A percentile compares a stretch with the other conserved stretches of the same genome.
Conservation (phyloP, 2,113 vertebrate species). For the Malurus cyaneus region DNA sequence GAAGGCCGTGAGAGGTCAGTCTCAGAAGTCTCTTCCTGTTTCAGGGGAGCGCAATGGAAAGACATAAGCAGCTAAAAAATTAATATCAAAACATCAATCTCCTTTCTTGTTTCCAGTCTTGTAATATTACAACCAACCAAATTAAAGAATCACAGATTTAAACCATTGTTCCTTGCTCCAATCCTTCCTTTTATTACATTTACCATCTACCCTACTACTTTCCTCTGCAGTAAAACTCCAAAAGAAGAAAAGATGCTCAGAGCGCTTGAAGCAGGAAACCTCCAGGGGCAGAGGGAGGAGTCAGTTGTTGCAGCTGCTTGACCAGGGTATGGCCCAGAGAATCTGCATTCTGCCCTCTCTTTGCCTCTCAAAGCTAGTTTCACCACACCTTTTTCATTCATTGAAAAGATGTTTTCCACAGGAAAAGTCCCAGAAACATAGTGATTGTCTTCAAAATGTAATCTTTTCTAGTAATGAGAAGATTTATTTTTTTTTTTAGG, state of each 20-base stretch:
- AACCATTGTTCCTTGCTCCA: neutral
- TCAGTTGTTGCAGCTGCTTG: too few species aligned
- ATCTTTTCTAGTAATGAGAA: neutral
- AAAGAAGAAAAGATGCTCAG: neutral
- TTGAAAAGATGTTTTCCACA: neutral
- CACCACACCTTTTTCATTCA: neutral
- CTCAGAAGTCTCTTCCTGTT: neutral
- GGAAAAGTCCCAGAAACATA: neutral
- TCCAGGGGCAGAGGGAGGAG: neutral
- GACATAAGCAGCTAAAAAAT: neutral
- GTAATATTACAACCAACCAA: neutral
- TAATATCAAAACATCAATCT: neutral
- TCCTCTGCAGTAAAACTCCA: neutral
- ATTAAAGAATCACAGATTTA: neutral
- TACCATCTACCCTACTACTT: neutral
- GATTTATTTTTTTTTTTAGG: neutral
- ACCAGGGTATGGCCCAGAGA: neutral
- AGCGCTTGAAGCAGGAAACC: neutral
- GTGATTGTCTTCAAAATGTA: neutral
- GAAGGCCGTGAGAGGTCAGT: neutral
- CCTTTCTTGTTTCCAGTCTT: neutral
- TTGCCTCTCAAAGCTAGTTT: neutral
- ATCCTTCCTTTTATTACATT: neutral
- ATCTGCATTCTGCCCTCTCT: neutral
- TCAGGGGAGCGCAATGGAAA: neutral